These are phyloP conservation scores for Blastomussa wellsi DNA, from an alignment of 92 coral and sea anemone genomes.

Conservation along the genomic window DNA sequence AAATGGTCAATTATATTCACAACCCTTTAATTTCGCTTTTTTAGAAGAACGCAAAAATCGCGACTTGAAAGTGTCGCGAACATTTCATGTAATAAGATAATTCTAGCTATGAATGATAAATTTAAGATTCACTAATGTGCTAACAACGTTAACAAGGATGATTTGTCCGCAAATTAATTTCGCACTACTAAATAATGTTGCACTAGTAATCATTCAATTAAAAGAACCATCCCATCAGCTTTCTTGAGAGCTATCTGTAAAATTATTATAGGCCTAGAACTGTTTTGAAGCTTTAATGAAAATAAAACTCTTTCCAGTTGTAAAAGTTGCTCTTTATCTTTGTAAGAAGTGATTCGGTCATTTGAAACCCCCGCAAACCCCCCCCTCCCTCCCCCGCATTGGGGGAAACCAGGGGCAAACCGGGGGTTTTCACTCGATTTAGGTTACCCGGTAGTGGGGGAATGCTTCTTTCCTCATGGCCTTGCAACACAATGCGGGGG, in stretches of 20 bases:
- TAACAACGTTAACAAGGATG: slow-evolving; percentile 32
- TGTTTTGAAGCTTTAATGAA: background rate
- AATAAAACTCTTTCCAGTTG: background rate
- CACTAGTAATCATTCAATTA: background rate
- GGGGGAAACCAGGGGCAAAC: no score
- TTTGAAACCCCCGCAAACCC: no score
- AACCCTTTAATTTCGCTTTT: no score
- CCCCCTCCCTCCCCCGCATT: no score
- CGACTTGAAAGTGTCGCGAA: no score
- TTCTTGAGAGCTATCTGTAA: background rate
- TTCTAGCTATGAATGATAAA: background rate
- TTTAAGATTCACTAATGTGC: background rate
- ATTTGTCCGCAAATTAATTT: slow-evolving; percentile 18
- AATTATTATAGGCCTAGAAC: background rate
- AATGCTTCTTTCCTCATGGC: no score
- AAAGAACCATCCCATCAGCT: background rate
- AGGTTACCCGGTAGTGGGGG: no score
- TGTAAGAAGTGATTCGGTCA: background rate
- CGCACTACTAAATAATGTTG: background rate
- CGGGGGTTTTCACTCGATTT: no score
- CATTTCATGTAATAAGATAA: no score
- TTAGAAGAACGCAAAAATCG: no score
- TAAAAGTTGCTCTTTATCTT: background rate
- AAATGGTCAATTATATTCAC: no score
- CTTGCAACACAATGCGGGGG: no score